Percentiles rank a stretch among this genome's conserved stretches.
These are phyloP conservation scores for Anarrhichthys ocellatus DNA, from an alignment of 2,113 vertebrate species.

Conservation along the genomic window DNA sequence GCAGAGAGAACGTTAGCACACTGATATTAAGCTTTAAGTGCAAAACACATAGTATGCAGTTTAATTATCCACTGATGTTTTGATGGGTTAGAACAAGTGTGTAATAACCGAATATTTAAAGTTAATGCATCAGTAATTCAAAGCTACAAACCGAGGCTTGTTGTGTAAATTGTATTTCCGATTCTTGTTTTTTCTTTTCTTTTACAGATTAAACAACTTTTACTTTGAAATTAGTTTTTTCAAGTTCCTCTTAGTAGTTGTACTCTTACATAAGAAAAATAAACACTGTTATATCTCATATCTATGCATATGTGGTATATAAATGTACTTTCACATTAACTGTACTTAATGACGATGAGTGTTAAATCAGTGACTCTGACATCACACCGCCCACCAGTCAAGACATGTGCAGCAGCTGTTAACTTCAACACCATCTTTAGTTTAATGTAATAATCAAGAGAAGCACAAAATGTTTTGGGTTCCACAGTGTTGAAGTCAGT, in stretches of 20 bases:
- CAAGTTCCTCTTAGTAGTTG: neutral
- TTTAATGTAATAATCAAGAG: neutral
- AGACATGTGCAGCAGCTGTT: neutral
- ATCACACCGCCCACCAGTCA: constrained; percentile 18
- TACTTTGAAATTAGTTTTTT: neutral
- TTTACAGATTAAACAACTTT: neutral
- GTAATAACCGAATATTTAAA: neutral
- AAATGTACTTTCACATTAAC: too few species aligned
- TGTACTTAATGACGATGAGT: constrained; percentile 1
- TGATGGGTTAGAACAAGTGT: neutral
- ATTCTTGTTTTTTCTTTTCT: neutral
- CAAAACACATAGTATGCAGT: neutral
- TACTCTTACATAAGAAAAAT: neutral
- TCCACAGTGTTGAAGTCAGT: neutral
- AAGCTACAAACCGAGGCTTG: neutral
- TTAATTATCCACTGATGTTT: neutral
- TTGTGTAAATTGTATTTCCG: neutral
- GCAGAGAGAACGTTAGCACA: neutral
- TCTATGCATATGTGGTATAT: too few species aligned
- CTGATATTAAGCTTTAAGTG: neutral
- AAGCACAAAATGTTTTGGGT: neutral
- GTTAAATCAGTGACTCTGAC: constrained; percentile 8
- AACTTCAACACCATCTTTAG: neutral
- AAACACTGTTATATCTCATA: too few species aligned
- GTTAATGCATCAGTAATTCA: neutral